phyloP scores from a whole-genome alignment of 2,888 invertebrate genomes.

The Esperia sulphurella region DNA sequence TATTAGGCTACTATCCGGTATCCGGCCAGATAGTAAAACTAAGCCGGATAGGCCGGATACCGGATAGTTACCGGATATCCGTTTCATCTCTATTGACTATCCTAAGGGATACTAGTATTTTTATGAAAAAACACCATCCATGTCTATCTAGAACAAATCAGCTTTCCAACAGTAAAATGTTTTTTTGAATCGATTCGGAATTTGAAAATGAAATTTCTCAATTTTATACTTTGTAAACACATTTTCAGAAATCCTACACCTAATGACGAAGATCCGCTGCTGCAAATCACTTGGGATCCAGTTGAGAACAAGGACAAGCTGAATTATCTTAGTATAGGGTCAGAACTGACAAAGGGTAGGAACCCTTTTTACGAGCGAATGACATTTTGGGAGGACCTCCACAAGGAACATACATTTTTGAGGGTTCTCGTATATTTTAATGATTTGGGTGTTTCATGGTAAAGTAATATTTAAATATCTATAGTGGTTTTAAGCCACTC shows the following conservation, averaged over 20 bases:
- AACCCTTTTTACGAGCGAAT: slow-evolving; percentile 67
- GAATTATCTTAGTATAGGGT: slow-evolving; percentile 61
- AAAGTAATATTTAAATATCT: slow-evolving; percentile 3
- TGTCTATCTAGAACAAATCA: no score
- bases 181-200: no score
- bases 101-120: no score
- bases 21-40: no score
- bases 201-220: no score
- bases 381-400: slow-evolving; percentile 66
- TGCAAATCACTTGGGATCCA: slow-evolving; percentile 68
- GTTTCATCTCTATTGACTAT: no score
- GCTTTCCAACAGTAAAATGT: no score
- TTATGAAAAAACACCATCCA: no score
- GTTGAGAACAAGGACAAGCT: slow-evolving; percentile 52
- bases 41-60: no score
- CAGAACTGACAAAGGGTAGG: slow-evolving; percentile 61
- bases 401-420: slow-evolving; percentile 48
- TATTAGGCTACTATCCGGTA: no score
- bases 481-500: no score
- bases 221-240: neutral
- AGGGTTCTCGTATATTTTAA: slow-evolving; percentile 53
- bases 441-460: slow-evolving; percentile 53
- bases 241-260: slow-evolving; percentile 67
- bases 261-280: slow-evolving; percentile 48
- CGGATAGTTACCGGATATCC: no score